Conservation (phyloP, 2,888 invertebrate species). For the Melanostoma mellinum region DNA sequence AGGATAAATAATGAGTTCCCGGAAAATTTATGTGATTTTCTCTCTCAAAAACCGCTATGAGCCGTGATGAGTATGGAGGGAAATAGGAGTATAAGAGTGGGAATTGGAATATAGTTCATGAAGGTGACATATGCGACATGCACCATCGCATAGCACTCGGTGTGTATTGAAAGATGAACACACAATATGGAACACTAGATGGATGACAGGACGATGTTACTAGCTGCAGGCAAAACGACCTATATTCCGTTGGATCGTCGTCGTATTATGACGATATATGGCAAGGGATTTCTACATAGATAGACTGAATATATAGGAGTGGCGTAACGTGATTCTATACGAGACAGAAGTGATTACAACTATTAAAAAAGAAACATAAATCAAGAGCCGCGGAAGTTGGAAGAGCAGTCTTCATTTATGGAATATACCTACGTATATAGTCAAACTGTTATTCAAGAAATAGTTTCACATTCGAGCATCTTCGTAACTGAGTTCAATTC, state of each 20-base stretch:
- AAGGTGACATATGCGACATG: conserved; percentile 26
- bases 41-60: conserved; percentile 62
- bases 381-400: conserved; percentile 27
- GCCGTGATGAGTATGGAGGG: conserved; percentile 2
- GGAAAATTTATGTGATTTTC: conserved; percentile 69
- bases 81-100: not conserved
- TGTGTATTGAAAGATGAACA: conserved; percentile 34
- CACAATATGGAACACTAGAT: conserved; percentile 59
- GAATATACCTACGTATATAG: too few relatives aligned
- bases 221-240: conserved; percentile 64
- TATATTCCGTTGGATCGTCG: conserved; percentile 37
- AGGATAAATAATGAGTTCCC: conserved; percentile 73
- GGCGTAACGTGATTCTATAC: conserved; percentile 17
- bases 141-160: conserved; percentile 1
- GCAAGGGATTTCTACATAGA: conserved; percentile 1
- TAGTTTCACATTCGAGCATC: too few relatives aligned
- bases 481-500: too few relatives aligned
- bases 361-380: conserved; percentile 31
- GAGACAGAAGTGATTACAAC: conserved; percentile 28
- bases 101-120: not conserved
- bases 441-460: too few relatives aligned
- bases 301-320: not conserved
- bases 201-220: conserved; percentile 53
- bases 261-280: conserved; percentile 17
- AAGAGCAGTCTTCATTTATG: not conserved